Conservation (phyloP, 2,888 invertebrate species). For the Drosophila aldrichi region DNA sequence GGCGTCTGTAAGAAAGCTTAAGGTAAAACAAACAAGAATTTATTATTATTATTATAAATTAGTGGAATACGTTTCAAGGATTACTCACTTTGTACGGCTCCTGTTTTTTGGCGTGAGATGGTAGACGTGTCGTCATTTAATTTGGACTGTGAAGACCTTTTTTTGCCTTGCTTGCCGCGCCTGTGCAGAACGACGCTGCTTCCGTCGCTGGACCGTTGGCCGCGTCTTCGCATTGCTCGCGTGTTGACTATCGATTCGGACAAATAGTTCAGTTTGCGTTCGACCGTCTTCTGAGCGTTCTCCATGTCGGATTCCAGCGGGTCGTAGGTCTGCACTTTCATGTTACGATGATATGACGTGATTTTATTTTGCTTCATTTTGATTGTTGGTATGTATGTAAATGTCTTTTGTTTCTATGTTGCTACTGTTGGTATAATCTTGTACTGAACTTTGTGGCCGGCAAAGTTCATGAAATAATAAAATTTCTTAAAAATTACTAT, state of each 20-base stretch:
- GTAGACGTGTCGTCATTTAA: slow-evolving; percentile 11
- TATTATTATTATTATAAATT: too few species aligned
- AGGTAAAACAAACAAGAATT: not conserved
- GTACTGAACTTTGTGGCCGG: slow-evolving; percentile 34
- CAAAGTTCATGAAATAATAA: slow-evolving; percentile 33
- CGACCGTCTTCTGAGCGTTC: slow-evolving; percentile 26
- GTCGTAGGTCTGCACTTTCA: slow-evolving; percentile 17
- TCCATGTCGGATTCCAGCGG: slow-evolving; percentile 21
- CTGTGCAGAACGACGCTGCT: not conserved
- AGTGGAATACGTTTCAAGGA: not conserved
- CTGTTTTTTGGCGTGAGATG: not conserved
- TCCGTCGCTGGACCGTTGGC: slow-evolving; percentile 29
- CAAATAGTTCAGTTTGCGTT: slow-evolving; percentile 42
- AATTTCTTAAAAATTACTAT: slow-evolving; percentile 26
- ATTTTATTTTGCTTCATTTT: slow-evolving; percentile 45
- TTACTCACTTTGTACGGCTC: slow-evolving; percentile 29
- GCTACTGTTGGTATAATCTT: not conserved
- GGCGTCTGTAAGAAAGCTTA: slow-evolving; percentile 49
- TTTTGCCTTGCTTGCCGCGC: slow-evolving; percentile 25
- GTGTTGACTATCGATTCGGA: slow-evolving; percentile 27
- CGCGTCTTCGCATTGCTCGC: slow-evolving; percentile 11
- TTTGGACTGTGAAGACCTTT: slow-evolving; percentile 16
- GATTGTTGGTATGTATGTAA: not conserved
- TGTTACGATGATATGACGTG: slow-evolving; percentile 12
- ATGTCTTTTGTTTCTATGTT: not conserved